These are phyloP conservation scores for Mobula birostris DNA, from an alignment of 2,113 vertebrate species.

Conservation along the genomic window DNA sequence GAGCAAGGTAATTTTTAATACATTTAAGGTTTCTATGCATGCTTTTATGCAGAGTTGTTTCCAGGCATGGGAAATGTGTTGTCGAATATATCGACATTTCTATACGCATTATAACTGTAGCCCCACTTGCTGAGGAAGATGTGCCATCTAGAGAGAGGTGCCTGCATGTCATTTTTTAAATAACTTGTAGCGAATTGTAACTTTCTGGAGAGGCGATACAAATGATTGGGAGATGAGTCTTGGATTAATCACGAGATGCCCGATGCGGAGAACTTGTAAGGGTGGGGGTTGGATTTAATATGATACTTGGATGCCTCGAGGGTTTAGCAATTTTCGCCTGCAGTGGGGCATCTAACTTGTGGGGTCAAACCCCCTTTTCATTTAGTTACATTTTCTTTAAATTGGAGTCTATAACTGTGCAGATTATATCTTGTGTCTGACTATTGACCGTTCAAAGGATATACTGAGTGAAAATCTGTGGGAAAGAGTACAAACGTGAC, in stretches of 20 bases:
- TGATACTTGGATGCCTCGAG: background rate
- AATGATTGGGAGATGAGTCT: background rate
- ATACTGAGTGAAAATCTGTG: background rate
- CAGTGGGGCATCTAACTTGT: background rate
- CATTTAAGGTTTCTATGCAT: background rate
- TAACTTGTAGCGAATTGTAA: conserved; percentile 11
- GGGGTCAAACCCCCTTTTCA: background rate
- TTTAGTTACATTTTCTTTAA: background rate
- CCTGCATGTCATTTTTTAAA: background rate
- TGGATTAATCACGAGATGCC: background rate
- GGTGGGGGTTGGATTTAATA: background rate
- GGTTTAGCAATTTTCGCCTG: background rate
- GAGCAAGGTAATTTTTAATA: background rate
- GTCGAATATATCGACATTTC: background rate
- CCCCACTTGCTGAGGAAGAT: background rate
- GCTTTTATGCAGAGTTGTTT: background rate
- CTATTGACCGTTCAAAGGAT: background rate
- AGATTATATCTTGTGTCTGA: background rate
- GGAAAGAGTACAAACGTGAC: background rate
- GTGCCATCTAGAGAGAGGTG: conserved; percentile 24
- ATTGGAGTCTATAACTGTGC: background rate
- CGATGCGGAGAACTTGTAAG: background rate
- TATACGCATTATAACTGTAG: background rate
- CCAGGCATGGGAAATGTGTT: background rate
- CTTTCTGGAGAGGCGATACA: background rate